Evolutionary conservation across 2,113 vertebrate species (phyloP).

Genomic region (Ailuropoda melanoleuca): DNA sequence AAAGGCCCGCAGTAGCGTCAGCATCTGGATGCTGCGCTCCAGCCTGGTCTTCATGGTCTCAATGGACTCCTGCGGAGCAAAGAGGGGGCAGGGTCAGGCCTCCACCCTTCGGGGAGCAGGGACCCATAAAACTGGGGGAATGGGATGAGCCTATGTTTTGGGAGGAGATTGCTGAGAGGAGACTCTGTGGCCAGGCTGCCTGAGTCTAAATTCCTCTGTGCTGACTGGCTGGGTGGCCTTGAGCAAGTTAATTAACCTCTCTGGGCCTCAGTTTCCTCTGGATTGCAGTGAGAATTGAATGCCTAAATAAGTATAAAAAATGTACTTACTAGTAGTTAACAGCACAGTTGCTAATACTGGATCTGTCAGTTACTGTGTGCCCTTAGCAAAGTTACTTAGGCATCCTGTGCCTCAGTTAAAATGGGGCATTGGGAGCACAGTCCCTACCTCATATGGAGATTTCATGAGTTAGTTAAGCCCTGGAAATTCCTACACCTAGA

Average conservation of each 20-base stretch:
- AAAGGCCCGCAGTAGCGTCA: constrained; percentile 89
- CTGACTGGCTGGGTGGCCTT: background rate
- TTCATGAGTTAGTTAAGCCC: background rate
- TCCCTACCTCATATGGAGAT: background rate
- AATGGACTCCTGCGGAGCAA: constrained; percentile 88
- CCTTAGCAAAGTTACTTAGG: background rate
- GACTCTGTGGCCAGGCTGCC: background rate
- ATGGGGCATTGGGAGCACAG: background rate
- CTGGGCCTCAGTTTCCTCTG: background rate
- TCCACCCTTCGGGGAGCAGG: background rate
- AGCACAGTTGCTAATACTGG: background rate
- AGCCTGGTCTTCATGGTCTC: constrained; percentile 88
- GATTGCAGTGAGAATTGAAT: background rate
- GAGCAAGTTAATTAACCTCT: background rate
- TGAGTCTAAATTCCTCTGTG: background rate
- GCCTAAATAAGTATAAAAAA: background rate
- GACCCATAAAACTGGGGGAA: background rate
- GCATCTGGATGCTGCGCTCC: constrained; percentile 91
- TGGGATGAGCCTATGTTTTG: background rate
- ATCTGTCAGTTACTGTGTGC: background rate
- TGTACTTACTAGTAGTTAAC: background rate
- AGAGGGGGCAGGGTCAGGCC: background rate
- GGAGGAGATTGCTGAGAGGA: background rate
- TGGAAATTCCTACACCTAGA: background rate
- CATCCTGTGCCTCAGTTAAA: background rate